phyloP scores from a whole-genome alignment of 2,888 invertebrate genomes.

The Caenorhabditis virilis region DNA sequence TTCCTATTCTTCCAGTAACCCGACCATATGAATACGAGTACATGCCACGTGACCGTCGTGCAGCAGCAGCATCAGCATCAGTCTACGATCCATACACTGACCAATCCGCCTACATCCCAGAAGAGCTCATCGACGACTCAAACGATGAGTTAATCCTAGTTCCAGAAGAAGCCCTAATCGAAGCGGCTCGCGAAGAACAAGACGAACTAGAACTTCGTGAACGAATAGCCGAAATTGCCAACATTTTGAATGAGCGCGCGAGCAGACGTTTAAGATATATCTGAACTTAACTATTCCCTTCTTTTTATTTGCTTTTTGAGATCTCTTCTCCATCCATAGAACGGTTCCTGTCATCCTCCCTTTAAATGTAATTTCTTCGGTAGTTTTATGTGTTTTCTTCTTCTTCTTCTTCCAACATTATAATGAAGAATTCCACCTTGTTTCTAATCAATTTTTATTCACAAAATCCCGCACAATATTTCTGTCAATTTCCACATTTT shows the following conservation, averaged over 20 bases:
- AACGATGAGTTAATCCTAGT: conserved; percentile 34
- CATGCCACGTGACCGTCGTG: conserved; percentile 29
- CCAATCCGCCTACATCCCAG: no score
- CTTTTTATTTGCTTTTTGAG: conserved; percentile 6
- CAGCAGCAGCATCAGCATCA: no score
- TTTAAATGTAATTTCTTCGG: no score
- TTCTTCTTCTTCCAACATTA: no score
- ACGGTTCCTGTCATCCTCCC: no score
- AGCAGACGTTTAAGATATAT: conserved; percentile 30
- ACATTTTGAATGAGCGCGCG: conserved; percentile 54
- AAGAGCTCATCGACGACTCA: no score
- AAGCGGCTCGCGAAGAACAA: conserved; percentile 19
- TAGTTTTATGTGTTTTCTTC: no score
- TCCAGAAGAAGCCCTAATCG: conserved; percentile 41
- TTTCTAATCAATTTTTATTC: conserved; percentile 26
- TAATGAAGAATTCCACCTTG: no score
- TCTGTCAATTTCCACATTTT: conserved; percentile 8
- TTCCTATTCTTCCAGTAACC: no score
- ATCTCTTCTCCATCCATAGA: not conserved
- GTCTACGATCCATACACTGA: no score
- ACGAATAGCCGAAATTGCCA: conserved; percentile 55
- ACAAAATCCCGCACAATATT: conserved; percentile 17
- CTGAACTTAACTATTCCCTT: conserved; percentile 11
- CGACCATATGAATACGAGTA: not conserved
- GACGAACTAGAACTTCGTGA: conserved; percentile 50